A percentile compares a stretch with the other conserved stretches of the same genome.
phyloP scores from a whole-genome alignment of 2,888 invertebrate species.

The Tethea ocularis region DNA sequence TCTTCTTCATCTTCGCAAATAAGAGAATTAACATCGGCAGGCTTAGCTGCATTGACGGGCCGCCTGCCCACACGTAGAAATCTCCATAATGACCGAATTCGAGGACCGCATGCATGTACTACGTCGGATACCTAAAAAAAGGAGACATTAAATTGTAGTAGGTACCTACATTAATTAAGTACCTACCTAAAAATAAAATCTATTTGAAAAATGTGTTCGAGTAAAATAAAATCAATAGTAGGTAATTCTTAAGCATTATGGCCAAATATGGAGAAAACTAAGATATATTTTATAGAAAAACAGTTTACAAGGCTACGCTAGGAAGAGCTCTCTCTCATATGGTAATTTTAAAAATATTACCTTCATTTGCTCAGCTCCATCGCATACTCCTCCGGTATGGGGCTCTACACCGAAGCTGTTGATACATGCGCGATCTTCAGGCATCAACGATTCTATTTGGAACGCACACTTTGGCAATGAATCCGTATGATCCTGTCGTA shows the following conservation, averaged over 20 bases:
- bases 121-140: slow-evolving; percentile 63
- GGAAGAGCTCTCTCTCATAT: background rate
- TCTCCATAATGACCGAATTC: slow-evolving; percentile 74
- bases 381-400: slow-evolving; percentile 53
- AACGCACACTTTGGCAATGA: slow-evolving; percentile 70
- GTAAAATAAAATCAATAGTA: too few relatives aligned
- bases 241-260: too few relatives aligned
- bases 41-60: slow-evolving; percentile 62
- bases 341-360: slow-evolving; percentile 32
- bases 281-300: too few relatives aligned
- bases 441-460: slow-evolving; percentile 71
- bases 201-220: too few relatives aligned
- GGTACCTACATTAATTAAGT: background rate
- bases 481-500: slow-evolving; percentile 67
- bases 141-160: background rate
- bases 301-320: too few relatives aligned
- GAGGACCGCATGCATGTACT: slow-evolving; percentile 66
- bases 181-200: too few relatives aligned
- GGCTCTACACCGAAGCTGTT: slow-evolving; percentile 71
- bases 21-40: slow-evolving; percentile 76
- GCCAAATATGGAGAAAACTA: too few relatives aligned
- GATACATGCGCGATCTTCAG: slow-evolving; percentile 73
- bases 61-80: slow-evolving; percentile 67
- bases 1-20: slow-evolving; percentile 78
- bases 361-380: slow-evolving; percentile 79